Conservation (phyloP, 2,888 invertebrate species). For the Pyrrhosoma nymphula region DNA sequence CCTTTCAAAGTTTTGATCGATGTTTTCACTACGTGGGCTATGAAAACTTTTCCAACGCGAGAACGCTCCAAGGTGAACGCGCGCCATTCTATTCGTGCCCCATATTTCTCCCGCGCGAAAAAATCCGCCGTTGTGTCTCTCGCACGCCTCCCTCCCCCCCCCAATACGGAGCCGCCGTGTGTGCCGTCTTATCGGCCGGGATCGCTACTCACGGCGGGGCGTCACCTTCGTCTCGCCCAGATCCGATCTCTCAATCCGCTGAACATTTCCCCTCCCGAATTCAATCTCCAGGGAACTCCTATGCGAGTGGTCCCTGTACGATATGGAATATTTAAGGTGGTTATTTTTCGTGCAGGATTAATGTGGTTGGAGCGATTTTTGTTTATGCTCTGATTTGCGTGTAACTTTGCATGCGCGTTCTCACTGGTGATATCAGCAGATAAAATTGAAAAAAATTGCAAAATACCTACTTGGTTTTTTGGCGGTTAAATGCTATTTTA, state of each 20-base stretch:
- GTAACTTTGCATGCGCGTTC: too few relatives aligned
- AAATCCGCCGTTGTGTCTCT: not conserved
- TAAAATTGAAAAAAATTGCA: too few relatives aligned
- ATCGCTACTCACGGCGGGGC: not conserved
- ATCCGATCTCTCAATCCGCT: not conserved
- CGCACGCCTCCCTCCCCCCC: not conserved
- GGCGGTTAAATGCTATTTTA: too few relatives aligned
- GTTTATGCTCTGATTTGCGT: too few relatives aligned
- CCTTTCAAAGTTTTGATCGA: not conserved
- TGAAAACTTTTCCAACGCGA: not conserved
- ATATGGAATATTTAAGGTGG: too few relatives aligned
- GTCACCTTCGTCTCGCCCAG: not conserved
- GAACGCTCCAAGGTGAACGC: not conserved
- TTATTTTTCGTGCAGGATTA: too few relatives aligned
- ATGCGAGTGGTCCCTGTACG: not conserved
- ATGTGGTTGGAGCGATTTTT: too few relatives aligned
- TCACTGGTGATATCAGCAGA: too few relatives aligned
- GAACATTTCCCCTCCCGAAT: not conserved
- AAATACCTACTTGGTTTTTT: too few relatives aligned
- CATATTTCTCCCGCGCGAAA: conserved; percentile 12
- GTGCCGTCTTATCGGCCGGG: not conserved
- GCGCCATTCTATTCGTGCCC: not conserved
- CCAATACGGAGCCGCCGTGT: not conserved
- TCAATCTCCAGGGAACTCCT: not conserved
- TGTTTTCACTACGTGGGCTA: not conserved